Evolutionary conservation across 2,888 invertebrate species (phyloP), one percentile per base, ranked within the genome.

Genomic region (Drosophila anomelani): DNA sequence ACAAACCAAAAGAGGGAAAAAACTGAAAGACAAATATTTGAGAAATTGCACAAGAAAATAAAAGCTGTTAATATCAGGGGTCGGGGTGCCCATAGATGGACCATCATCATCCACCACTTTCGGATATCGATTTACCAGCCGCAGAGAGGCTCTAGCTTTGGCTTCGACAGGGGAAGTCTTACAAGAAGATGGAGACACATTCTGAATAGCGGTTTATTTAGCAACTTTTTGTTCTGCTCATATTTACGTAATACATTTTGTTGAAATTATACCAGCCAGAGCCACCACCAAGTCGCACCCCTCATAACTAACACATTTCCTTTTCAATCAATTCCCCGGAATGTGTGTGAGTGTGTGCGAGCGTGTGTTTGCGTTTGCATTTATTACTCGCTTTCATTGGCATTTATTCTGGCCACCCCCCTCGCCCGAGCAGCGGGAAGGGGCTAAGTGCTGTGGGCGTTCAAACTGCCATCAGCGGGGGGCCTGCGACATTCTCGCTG

Each of bases 181-280:
- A 3, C 5, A 29, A 4, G 20, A n/a, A 46, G 17, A 39, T 41
- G 12, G 17, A 47, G 54, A n/a, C n/a, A 39, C 55, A 38, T 57
- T 57, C 66, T 56, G 57, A 63, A 75, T 70, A 71, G 69, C 62
- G 32, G 71, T 71, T 79, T 80, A 78, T 80, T 80, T 82, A 78
- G 79, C 72, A 77, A 74, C 75, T 81, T 81, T 82, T 78, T 80
- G 46, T 54, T 29, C 51, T 43, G n/a, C 46, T 79, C 63, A 77
- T 89, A 88, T 86, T 90, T 90, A 87, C 87, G 87, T 90, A 89
- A 81, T 85, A 88, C 85, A 88, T 89, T 73, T 82, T 81, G 88
- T 79, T 78, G 81, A 84, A 84, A 76, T 86, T 77, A 81, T 78
- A 79, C 76, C 76, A 78, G 59, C 44, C 67, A 67, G 46, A 46